phyloP scores from a whole-genome alignment of 64 coral and sea anemone species.

The Platygyra sinensis region DNA sequence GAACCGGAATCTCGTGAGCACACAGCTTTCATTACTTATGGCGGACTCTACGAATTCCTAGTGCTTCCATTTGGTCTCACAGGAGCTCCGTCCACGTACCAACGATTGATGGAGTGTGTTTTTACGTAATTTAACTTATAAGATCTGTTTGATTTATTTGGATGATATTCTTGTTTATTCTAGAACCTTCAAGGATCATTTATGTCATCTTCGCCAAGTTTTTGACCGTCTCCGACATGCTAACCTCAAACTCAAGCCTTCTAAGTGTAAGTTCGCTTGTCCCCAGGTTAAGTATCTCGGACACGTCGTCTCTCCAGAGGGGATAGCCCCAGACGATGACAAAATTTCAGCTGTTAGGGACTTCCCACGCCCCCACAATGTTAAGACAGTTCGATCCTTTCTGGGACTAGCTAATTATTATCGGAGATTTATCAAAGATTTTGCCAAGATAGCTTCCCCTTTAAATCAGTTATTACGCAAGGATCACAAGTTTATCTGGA shows the following conservation, averaged over 20 bases:
- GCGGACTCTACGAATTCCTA: too few relatives aligned
- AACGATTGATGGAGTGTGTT: not conserved
- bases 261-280: conserved; percentile 10
- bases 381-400: too few relatives aligned
- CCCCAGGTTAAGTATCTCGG: not conserved
- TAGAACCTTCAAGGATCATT: conserved; percentile 2
- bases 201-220: not conserved
- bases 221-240: conserved; percentile 15
- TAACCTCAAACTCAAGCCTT: not conserved
- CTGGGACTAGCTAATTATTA: too few relatives aligned
- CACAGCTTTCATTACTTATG: too few relatives aligned
- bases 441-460: too few relatives aligned
- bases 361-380: not conserved
- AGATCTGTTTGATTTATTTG: not conserved
- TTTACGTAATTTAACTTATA: not conserved
- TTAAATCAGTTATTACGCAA: too few relatives aligned
- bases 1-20: too few relatives aligned
- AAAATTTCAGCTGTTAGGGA: conserved; percentile 5
- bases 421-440: too few relatives aligned
- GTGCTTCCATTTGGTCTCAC: too few relatives aligned
- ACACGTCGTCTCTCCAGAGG: not conserved
- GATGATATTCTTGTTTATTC: conserved; percentile 17
- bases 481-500: too few relatives aligned
- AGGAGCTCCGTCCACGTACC: too few relatives aligned
- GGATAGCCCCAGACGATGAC: not conserved